A percentile compares a stretch with the other conserved stretches of the same genome.
These are phyloP conservation scores for Gasterosteus nipponicus DNA, from an alignment of 2,113 vertebrate species.

Conservation along the genomic window DNA sequence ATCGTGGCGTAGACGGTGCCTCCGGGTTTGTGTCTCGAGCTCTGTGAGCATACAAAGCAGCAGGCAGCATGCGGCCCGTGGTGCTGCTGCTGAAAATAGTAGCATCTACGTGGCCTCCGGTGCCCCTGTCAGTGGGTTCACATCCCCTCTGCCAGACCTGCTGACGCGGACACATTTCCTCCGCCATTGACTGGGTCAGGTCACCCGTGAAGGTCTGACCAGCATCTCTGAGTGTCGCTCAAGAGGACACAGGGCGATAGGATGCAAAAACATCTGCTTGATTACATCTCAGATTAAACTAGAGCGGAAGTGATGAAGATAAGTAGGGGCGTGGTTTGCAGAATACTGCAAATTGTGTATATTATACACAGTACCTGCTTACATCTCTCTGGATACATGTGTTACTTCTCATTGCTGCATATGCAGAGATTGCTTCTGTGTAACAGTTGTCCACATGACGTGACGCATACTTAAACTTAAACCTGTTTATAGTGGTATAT, in stretches of 20 bases:
- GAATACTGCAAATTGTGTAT: neutral
- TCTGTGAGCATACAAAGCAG: constrained; percentile 11
- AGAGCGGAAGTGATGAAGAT: neutral
- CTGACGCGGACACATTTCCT: constrained; percentile 62
- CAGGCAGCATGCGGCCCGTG: neutral
- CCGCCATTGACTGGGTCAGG: constrained; percentile 62
- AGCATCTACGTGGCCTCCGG: constrained; percentile 39
- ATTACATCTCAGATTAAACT: constrained; percentile 1
- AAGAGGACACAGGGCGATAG: constrained; percentile 25
- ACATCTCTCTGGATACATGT: neutral
- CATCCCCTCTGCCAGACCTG: constrained; percentile 50
- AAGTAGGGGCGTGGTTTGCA: neutral
- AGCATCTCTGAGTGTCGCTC: constrained; percentile 42
- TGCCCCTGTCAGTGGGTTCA: constrained; percentile 60
- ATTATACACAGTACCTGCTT: neutral
- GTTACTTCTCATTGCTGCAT: neutral
- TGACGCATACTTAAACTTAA: neutral
- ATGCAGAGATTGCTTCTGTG: neutral
- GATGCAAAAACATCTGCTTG: constrained; percentile 19
- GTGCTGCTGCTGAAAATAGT: constrained; percentile 37
- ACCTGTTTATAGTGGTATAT: neutral
- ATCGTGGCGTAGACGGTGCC: neutral
- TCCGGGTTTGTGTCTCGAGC: neutral
- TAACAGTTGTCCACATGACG: neutral
- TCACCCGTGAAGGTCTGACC: constrained; percentile 61